Evolutionary conservation across 2,888 invertebrate species (phyloP), one percentile per base, ranked within the genome.

Genomic region (Deilephila porcellus): DNA sequence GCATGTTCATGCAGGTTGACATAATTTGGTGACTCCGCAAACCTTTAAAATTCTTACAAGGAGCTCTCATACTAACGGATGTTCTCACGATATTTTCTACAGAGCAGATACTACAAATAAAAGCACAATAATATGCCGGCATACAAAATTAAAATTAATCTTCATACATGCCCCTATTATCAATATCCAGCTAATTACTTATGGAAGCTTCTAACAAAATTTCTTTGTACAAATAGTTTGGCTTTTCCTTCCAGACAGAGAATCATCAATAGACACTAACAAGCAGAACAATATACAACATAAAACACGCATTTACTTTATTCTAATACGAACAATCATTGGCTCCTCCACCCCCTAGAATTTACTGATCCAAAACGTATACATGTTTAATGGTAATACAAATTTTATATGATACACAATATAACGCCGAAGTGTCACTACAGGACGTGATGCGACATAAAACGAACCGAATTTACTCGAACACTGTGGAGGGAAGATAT

Each of bases 371-470:
- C 7, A 5, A 64, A 72, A 70, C 53, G 52, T 59, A 64, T 60
- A 29, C 29, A 60, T 52, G 60, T 73, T 70, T 73, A 70, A 70
- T 59, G 73, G 60, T 70, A 71, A 73, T 70, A 73, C 70, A 60
- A 67, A 70, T 73, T 73, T 70, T 60, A 60, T 70, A 45, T 67
- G 70, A 70, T 60, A 73, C 73, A 73, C 67, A 70, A 73, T 37
- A 60, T 60, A 72, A 70, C 64, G 56, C 67, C 32, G 71, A 63
- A 76, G 60, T 71, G 73, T 72, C 73, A 75, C 63, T 60, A 53
- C 52, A 45, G 60, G 32, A 75, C 78, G 77, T 77, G 80, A 76
- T 73, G 63, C 25, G 32, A 78, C 77, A 75, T 74, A 71, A 74
- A 76, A 80, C 60, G 72, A 74, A 74, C 64, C 60, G 62, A 73